Evolutionary conservation across 2,888 invertebrate genomes (phyloP).

Genomic region (Polia nebulosa): DNA sequence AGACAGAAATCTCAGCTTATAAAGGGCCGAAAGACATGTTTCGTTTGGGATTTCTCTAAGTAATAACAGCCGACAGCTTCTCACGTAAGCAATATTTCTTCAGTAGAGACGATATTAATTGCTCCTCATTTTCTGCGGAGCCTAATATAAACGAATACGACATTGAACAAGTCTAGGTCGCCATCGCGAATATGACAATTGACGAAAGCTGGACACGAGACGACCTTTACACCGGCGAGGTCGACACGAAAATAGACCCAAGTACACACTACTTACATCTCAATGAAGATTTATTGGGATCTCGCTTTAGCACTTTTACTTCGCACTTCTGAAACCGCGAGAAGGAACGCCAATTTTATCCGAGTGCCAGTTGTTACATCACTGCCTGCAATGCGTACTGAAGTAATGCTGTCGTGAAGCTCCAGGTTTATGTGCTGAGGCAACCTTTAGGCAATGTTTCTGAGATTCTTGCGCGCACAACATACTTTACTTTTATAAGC

Average conservation of each 20-base stretch:
- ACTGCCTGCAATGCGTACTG: conserved; percentile 61
- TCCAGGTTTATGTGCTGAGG: conserved; percentile 39
- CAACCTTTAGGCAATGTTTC: conserved; percentile 38
- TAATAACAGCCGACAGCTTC: conserved; percentile 8
- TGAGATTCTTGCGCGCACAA: conserved; percentile 29
- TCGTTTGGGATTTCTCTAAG: background rate
- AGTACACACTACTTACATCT: conserved; percentile 59
- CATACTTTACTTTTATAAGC: conserved; percentile 38
- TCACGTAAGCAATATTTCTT: conserved; percentile 13
- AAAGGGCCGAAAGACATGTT: conserved; percentile 25
- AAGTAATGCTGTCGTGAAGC: conserved; percentile 35
- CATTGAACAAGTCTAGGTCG: conserved; percentile 67
- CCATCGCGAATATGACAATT: conserved; percentile 68
- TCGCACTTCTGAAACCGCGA: conserved; percentile 35
- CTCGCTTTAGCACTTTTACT: conserved; percentile 42
- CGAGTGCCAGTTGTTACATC: conserved; percentile 57
- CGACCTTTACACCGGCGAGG: conserved; percentile 72
- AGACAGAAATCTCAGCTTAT: conserved; percentile 16
- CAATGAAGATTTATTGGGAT: conserved; percentile 60
- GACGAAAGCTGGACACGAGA: conserved; percentile 69
- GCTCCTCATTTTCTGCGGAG: conserved; percentile 33
- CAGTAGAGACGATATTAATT: conserved; percentile 18
- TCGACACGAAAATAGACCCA: conserved; percentile 70
- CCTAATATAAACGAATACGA: conserved; percentile 62
- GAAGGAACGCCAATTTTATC: conserved; percentile 35